phyloP scores from a whole-genome alignment of 2,888 invertebrate species.

The Scaptomyza caliginosa region DNA sequence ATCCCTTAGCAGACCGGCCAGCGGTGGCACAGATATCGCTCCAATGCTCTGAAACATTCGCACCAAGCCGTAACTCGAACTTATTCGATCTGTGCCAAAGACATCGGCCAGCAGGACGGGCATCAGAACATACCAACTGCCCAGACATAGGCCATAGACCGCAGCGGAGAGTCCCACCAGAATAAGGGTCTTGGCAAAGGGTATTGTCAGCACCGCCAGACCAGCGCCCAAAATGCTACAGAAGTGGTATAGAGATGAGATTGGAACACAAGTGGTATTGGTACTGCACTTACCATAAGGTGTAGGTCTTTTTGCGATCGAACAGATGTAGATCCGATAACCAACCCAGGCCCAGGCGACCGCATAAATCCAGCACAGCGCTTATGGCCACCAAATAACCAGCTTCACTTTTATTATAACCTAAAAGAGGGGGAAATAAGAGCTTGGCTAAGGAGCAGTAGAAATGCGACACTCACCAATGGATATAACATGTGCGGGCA shows the following conservation, averaged over 20 bases:
- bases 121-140: conserved; percentile 91
- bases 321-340: conserved; percentile 89
- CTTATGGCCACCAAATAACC: conserved; percentile 90
- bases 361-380: conserved; percentile 89
- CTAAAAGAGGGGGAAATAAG: no score
- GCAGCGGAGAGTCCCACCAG: conserved; percentile 88
- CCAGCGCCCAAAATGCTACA: conserved; percentile 89
- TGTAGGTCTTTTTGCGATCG: conserved; percentile 89
- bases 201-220: conserved; percentile 88
- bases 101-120: conserved; percentile 90
- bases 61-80: conserved; percentile 90
- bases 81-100: conserved; percentile 90
- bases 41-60: conserved; percentile 91
- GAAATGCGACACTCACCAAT: conserved; percentile 85
- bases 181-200: conserved; percentile 88
- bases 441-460: no score
- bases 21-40: conserved; percentile 89
- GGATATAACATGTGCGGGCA: conserved; percentile 90
- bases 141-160: conserved; percentile 89
- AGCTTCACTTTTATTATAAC: conserved; percentile 84
- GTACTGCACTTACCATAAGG: conserved; percentile 86
- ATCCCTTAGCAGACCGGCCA: conserved; percentile 88
- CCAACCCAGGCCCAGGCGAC: conserved; percentile 89
- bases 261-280: conserved; percentile 51
- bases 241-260: conserved; percentile 11